Base-by-base conservation (phyloP, 1,140 invertebrate species). In the Caenorhabditis latens region DNA sequence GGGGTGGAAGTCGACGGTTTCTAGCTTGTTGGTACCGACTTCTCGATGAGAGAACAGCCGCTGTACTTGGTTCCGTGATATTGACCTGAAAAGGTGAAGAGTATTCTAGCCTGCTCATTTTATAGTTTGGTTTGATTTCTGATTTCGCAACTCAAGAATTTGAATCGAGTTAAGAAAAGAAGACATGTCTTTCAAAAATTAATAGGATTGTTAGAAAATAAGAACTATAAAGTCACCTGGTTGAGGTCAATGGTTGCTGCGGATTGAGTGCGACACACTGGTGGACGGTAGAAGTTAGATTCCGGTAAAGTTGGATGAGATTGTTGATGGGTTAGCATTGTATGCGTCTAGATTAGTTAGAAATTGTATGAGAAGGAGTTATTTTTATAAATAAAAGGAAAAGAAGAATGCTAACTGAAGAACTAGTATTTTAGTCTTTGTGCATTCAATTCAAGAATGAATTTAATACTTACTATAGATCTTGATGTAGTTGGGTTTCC, bases 21-120 rank as follows among this genome's bases (percentile, higher is more conserved):
- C 87, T 88, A 3, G 87, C 87, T 21, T 84, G 83, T 42, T 84
- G 84, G 48, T 71, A 88, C 48, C 87, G 46, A 79, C 83, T 85
- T 58, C 87, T 84, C 4, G 83, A 84, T 21, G 63, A 55, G 13
- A 57, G 11, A 4, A 84, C 67, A 42, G 87, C 46, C 11, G 83
- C 48, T 50, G 83, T 32, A 13, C 53, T 79, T 16, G 75, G 65
- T 14, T 88, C 87, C 16, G 67, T 88, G 19, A 71, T 88, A 40
- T 65, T 75, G 19, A 75, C 58, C 50, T 65, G 85, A 14, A 87
- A 48, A 83, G 19, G 48, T 58, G 0, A 19, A 24, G 32, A 32
- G 61, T 21, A 63, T 63, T 63, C 11, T 21, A 21, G 24, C 32
- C 24, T 63, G 58, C 58, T 32, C 58, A 21, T 9, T 24, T 63